Base-by-base conservation (phyloP, 2,113 vertebrate genomes). In the Varanus salvator region DNA sequence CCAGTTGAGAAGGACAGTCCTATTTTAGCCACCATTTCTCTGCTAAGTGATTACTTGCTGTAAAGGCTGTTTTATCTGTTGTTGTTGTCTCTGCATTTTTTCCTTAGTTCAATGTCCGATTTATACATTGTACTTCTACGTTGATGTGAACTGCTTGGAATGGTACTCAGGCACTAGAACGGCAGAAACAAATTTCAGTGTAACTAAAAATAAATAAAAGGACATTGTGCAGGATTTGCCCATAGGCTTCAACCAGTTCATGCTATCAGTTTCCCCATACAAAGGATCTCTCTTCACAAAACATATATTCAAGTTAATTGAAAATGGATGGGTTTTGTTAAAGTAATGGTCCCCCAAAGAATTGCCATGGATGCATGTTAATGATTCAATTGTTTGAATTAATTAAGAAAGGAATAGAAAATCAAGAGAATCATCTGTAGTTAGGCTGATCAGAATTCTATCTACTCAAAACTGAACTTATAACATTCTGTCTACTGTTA, bases 241-340 rank as follows among this genome's bases (percentile, higher is more conserved):
- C 50, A 84, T 38, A 25, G 34, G 60, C 25, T 27, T 25, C 25
- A 27, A 44, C 23, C 23, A 66, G 2, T 68, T 5, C 15, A 60
- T 52, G 25, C 76, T 12, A 11, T 66, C 21, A 25, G 27, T 87
- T 78, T 64, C 25, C 34, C 52, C 34, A 31, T 48, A 34, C 66
- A 77, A 44, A 80, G 38, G 44, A 80, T 80, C 6, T 69, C 25
- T 80, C 44, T 34, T 29, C 25, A 54, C 85, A 76, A 87, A 77
- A 87, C 85, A 64, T 94, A 54, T 27, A 71, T 87, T 77, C 68
- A 89, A 11, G 15, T 91, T 94, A 84, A 92, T 91, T 95, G 92
- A 92, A 92, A 96, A 89, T 38, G 25, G 38, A 89, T 77, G 0
- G 50, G 60, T 94, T 93, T 94, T 90, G 9, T 89, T 8, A 91